These are phyloP conservation scores for Chloroceryle inda DNA, from an alignment of 2,797 vertebrate genomes.

Conservation along the genomic window DNA sequence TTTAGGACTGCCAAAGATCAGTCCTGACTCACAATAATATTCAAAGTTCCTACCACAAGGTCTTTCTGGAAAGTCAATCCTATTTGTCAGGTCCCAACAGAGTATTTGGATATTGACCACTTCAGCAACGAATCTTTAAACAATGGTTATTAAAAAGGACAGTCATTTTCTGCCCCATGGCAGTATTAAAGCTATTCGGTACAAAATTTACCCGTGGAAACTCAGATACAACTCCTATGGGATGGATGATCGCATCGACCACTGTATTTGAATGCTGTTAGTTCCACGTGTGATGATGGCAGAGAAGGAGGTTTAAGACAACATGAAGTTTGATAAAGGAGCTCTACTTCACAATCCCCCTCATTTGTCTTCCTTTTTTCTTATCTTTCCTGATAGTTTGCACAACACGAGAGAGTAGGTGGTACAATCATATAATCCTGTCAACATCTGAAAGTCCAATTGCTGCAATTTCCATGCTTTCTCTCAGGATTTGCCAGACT, in stretches of 20 bases:
- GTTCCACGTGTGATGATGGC: not conserved
- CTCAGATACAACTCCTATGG: not conserved
- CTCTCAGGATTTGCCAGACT: not conserved
- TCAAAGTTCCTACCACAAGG: not conserved
- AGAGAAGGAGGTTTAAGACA: not conserved
- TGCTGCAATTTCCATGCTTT: not conserved
- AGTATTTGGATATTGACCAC: not conserved
- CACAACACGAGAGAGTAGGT: not conserved
- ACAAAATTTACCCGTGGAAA: not conserved
- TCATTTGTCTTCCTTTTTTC: not conserved
- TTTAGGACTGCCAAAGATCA: not conserved
- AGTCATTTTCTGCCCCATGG: not conserved
- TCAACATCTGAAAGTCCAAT: not conserved
- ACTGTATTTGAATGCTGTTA: not conserved
- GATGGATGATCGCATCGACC: accelerated
- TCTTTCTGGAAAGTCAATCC: not conserved
- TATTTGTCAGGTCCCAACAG: not conserved
- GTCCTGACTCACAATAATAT: not conserved
- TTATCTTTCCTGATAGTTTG: not conserved
- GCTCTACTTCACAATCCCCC: not conserved
- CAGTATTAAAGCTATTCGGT: not conserved
- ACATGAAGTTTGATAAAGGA: not conserved
- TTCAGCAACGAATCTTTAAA: not conserved
- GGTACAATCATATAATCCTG: not conserved
- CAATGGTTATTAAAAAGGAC: not conserved